These are phyloP conservation scores for Dermolepida albohirtum DNA, from an alignment of 2,888 invertebrate species.

Conservation along the genomic window DNA sequence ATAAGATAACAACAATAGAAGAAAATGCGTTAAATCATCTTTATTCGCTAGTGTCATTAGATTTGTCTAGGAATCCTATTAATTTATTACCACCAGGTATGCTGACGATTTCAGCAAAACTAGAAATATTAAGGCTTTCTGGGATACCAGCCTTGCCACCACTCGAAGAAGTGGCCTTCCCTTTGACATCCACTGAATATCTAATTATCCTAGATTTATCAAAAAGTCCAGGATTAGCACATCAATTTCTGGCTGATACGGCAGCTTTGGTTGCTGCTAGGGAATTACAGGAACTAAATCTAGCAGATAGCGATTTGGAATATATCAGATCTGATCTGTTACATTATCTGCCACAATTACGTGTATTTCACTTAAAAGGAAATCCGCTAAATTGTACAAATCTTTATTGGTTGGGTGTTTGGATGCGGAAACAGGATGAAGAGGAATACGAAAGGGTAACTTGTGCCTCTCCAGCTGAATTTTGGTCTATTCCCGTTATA, in stretches of 20 bases:
- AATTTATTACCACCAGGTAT: constrained; percentile 74
- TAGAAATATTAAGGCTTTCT: constrained; percentile 77
- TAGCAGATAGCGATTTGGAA: constrained; percentile 73
- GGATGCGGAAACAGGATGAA: constrained; percentile 72
- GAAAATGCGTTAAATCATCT: constrained; percentile 82
- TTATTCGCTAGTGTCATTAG: constrained; percentile 80
- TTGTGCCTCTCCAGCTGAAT: constrained; percentile 63
- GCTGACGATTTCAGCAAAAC: constrained; percentile 74
- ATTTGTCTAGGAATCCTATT: constrained; percentile 86
- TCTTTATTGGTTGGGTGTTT: constrained; percentile 75
- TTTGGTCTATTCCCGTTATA: constrained; percentile 60
- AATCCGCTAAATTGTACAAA: constrained; percentile 80
- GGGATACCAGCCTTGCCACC: constrained; percentile 70
- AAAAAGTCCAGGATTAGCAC: constrained; percentile 77
- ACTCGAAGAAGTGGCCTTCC: constrained; percentile 75
- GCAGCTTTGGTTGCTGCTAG: constrained; percentile 79
- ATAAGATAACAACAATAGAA: constrained; percentile 79
- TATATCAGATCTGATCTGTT: constrained; percentile 76
- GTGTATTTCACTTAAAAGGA: constrained; percentile 74
- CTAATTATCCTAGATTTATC: constrained; percentile 81
- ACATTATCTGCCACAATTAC: constrained; percentile 77
- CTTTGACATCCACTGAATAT: constrained; percentile 77
- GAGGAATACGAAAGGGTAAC: constrained; percentile 60
- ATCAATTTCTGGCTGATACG: constrained; percentile 77
- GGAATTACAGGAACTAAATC: constrained; percentile 76